Conservation (phyloP, 2,888 invertebrate species). For the Acholoe squamosa region DNA sequence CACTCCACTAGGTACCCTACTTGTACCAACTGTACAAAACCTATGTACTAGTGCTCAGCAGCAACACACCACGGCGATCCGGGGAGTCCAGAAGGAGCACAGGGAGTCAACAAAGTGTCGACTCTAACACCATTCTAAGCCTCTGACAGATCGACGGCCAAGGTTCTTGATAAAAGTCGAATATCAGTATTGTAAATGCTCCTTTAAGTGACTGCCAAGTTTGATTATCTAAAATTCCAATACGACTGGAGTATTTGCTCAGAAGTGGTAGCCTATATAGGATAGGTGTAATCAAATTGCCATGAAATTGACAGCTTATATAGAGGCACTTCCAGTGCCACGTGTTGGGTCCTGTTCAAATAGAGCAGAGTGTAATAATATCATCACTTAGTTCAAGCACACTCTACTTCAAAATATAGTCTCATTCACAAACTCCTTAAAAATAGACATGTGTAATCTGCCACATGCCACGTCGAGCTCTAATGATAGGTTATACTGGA, state of each 20-base stretch:
- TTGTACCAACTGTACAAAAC: neutral
- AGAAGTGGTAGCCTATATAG: neutral
- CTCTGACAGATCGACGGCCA: neutral
- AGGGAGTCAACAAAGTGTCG: neutral
- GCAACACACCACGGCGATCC: neutral
- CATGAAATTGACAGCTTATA: neutral
- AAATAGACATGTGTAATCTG: no score
- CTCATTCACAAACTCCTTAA: no score
- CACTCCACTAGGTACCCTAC: neutral
- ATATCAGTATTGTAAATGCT: conserved; percentile 2
- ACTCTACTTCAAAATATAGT: no score
- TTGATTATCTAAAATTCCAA: neutral
- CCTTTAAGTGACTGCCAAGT: neutral
- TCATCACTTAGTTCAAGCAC: no score
- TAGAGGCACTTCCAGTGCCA: no score
- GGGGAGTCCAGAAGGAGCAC: neutral
- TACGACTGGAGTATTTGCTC: neutral
- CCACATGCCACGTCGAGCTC: no score
- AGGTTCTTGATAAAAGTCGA: neutral
- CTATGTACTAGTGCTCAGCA: neutral
- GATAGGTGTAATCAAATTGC: neutral
- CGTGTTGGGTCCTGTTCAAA: no score
- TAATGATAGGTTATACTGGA: no score
- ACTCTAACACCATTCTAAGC: neutral
- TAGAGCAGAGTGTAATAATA: no score